Conservation (phyloP, 2,113 vertebrate genomes). For the Isurus oxyrinchus region DNA sequence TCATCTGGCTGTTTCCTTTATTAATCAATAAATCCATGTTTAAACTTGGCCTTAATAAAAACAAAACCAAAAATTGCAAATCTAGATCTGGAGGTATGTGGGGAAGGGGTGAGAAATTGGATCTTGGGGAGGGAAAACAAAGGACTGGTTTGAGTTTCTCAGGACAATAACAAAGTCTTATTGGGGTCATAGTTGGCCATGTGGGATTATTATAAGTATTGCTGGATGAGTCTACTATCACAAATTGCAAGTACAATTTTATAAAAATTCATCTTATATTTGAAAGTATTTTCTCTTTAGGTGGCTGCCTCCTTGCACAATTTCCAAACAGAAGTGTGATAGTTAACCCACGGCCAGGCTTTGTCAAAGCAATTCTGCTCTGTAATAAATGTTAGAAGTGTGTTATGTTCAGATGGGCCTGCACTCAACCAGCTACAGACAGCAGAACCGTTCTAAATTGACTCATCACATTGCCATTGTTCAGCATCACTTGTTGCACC, state of each 20-base stretch:
- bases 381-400: background rate
- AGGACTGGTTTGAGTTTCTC: background rate
- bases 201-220: background rate
- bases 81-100: background rate
- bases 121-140: background rate
- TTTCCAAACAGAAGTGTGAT: background rate
- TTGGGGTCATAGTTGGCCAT: background rate
- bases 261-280: background rate
- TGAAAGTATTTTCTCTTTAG: background rate
- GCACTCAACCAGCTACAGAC: background rate
- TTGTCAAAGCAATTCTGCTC: background rate
- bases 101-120: background rate
- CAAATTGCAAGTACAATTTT: background rate
- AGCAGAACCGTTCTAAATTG: background rate
- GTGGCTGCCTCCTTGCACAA: background rate
- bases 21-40: background rate
- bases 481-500: background rate
- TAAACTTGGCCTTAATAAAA: background rate
- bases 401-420: background rate
- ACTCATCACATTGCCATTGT: background rate
- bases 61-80: background rate
- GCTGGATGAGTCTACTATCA: background rate
- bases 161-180: background rate
- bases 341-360: background rate
- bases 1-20: background rate